Base-by-base conservation (phyloP, 64 coral and sea anemone genomes). In the Trachythela sp. region DNA sequence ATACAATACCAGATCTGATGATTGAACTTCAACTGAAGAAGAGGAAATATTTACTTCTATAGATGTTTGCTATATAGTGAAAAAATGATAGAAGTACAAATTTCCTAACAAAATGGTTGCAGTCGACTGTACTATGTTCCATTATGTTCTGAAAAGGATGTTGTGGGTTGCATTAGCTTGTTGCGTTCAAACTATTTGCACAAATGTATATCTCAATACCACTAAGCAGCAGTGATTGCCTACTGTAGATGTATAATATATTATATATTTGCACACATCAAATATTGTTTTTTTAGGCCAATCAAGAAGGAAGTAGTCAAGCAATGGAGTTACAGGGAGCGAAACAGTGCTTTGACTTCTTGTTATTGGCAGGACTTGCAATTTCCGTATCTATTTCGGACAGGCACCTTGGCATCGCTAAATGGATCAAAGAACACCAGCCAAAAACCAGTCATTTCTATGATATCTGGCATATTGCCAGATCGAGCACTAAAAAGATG, bases 391-490 rank as follows among this genome's bases (percentile, higher is more conserved):
- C 89, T 24, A 85, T 92, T 14, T 86, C 91, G 35, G 91, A 92
- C 33, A 2, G 43, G 9, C 91, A 89, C 48, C 15, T 36, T 8
- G 59, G 87, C 6, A 92, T 92, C 27, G 87, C 91, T 35, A 92
- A 85, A 3, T 92, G 91, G 91, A 85, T 92, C 13, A 68, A 80
- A 39, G 42, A 83, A 14, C 37, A 15, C 24, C 87, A 89, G 51
- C 1, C 3, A 0, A 36, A 30, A 14, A 15, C 29, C 14, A 24
- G 8, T 14, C 91, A 92, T 35, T 92, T 38, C 32, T 92, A 85
- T 88, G 86, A 92, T 26, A 85, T 92, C 18, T 92, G 91, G 86
- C 86, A 92, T 41, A n/a, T 92, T 50, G 77, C 77, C n/a, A 27
- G 17, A 15, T 77, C 71, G 9, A 39, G 9, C 13, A 32, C 71